phyloP scores from a whole-genome alignment of 2,113 vertebrate genomes.

The Australoheros scitulus region DNA sequence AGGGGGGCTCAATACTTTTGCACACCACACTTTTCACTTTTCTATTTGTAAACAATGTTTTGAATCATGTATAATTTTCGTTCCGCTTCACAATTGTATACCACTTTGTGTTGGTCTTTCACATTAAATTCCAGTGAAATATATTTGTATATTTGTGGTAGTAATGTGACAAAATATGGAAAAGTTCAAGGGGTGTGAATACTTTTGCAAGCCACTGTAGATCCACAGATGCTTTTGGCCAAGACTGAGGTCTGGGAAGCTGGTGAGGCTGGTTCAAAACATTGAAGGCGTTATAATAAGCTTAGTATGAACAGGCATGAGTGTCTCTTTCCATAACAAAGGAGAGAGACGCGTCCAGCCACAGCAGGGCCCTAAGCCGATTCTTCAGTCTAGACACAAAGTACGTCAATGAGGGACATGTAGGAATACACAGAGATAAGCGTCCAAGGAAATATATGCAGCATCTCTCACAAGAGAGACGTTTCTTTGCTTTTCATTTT shows the following conservation, averaged over 20 bases:
- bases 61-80: too few relatives aligned
- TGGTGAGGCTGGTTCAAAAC: conserved; percentile 52
- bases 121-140: too few relatives aligned
- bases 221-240: conserved; percentile 17
- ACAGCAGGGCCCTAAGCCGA: conserved; percentile 67
- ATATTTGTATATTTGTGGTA: too few relatives aligned
- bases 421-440: neutral
- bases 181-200: too few relatives aligned
- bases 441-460: neutral
- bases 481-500: neutral
- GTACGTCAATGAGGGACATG: conserved; percentile 32
- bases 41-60: too few relatives aligned
- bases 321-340: conserved; percentile 69
- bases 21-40: too few relatives aligned
- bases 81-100: too few relatives aligned
- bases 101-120: too few relatives aligned
- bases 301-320: conserved; percentile 60
- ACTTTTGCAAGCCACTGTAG: neutral
- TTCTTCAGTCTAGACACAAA: conserved; percentile 64
- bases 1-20: too few relatives aligned
- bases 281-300: conserved; percentile 76
- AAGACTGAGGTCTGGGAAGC: conserved; percentile 40
- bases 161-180: too few relatives aligned
- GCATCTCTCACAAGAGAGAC: neutral
- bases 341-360: conserved; percentile 66